Evolutionary conservation across 2,797 vertebrate species (phyloP).

Genomic region (Hyperoplus immaculatus): DNA sequence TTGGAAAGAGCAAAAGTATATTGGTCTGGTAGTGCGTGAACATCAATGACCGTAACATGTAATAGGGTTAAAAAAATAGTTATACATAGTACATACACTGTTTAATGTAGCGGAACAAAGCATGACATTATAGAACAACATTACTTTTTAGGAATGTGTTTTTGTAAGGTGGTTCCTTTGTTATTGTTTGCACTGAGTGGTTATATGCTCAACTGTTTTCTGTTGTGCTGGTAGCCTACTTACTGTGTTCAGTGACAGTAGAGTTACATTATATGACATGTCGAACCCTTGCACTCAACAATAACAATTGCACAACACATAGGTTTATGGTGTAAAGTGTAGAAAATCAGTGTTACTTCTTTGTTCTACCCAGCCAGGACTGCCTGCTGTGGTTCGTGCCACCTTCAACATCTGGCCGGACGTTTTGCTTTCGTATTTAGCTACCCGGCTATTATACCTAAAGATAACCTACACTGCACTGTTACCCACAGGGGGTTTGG

Average conservation of each 20-base stretch:
- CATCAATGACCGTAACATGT: not conserved
- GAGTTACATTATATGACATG: not conserved
- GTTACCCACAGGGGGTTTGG: constrained; percentile 43
- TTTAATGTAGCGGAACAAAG: not conserved
- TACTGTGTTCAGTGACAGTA: not conserved
- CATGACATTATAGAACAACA: not conserved
- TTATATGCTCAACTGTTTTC: not conserved
- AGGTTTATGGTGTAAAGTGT: not conserved
- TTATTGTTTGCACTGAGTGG: not conserved
- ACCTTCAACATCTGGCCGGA: constrained; percentile 66
- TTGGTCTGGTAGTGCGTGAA: not conserved
- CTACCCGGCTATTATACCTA: constrained; percentile 75
- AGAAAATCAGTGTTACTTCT: not conserved
- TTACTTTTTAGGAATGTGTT: not conserved
- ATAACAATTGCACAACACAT: no score
- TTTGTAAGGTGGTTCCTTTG: not conserved
- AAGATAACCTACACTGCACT: constrained; percentile 69
- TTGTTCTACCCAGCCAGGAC: not conserved
- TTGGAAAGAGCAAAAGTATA: not conserved
- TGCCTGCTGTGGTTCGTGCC: constrained; percentile 36
- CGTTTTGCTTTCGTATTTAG: constrained; percentile 69
- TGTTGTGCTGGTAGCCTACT: not conserved
- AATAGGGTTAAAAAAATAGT: not conserved
- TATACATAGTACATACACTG: not conserved
- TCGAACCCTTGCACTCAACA: no score